phyloP scores from a whole-genome alignment of 2,113 vertebrate genomes.

The Coptodon bakossiorum region DNA sequence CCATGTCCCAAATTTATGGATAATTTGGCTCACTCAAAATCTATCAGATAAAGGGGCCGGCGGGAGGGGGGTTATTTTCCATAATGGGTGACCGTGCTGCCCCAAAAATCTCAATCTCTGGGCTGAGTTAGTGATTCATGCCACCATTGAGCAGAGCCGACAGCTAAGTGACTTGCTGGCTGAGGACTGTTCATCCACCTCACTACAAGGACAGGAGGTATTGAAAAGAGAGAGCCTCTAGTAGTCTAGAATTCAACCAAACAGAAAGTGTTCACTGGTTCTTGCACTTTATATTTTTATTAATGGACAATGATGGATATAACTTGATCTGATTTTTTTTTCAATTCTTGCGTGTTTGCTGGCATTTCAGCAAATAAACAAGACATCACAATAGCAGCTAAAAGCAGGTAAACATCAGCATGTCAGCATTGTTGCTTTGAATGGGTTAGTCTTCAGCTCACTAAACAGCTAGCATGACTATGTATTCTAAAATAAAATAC shows the following conservation, averaged over 20 bases:
- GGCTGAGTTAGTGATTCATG: conserved; percentile 50
- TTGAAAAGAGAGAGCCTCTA: not conserved
- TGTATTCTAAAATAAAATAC: not conserved
- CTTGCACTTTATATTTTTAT: not conserved
- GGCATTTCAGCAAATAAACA: not conserved
- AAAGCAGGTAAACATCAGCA: not conserved
- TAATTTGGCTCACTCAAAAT: conserved; percentile 64
- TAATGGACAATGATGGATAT: not conserved
- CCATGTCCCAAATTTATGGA: conserved; percentile 65
- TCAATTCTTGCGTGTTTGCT: not conserved
- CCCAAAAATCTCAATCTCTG: conserved; percentile 37
- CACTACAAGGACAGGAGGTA: not conserved
- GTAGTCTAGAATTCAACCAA: not conserved
- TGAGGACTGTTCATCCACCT: conserved; percentile 40
- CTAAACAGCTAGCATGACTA: not conserved
- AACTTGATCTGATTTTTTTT: not conserved
- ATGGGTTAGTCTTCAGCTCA: not conserved
- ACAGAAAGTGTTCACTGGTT: not conserved
- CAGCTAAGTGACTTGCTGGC: conserved; percentile 38
- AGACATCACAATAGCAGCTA: not conserved
- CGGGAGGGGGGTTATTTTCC: conserved; percentile 43
- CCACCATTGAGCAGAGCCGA: conserved; percentile 39
- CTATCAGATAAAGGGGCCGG: conserved; percentile 52
- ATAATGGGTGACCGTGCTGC: conserved; percentile 35
- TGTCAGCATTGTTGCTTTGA: not conserved